These are phyloP conservation scores for Apantesis nais DNA, from an alignment of 2,888 invertebrate species.

Conservation along the genomic window DNA sequence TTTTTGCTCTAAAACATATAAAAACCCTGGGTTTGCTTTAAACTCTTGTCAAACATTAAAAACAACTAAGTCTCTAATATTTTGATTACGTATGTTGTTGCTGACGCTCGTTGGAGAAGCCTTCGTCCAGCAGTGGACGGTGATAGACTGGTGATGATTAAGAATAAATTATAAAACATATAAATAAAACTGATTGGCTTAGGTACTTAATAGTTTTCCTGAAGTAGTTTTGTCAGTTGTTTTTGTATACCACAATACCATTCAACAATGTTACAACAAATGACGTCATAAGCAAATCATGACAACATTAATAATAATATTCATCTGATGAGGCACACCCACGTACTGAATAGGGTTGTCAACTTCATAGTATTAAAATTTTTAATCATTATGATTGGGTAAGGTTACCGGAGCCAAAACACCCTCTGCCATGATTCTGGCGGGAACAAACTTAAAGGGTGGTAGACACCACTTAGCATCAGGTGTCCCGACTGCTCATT, in stretches of 20 bases:
- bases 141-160: neutral
- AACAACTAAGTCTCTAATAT: too few relatives aligned
- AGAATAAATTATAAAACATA: neutral
- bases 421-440: too few relatives aligned
- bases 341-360: neutral
- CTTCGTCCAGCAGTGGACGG: neutral
- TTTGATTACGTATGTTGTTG: too few relatives aligned
- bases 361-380: neutral
- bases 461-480: too few relatives aligned
- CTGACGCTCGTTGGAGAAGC: neutral
- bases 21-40: too few relatives aligned
- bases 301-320: neutral
- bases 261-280: neutral
- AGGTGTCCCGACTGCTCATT: too few relatives aligned
- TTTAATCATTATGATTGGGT: neutral
- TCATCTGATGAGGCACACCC: neutral
- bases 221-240: neutral
- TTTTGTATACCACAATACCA: neutral
- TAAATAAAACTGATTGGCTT: neutral
- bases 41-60: too few relatives aligned
- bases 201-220: too few relatives aligned
- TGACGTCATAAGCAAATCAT: neutral
- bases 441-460: too few relatives aligned
- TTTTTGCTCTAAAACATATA: too few relatives aligned
- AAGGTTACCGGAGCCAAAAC: too few relatives aligned